Evolutionary conservation across 2,888 invertebrate species (phyloP).

Genomic region (Harpalus rufipes): DNA sequence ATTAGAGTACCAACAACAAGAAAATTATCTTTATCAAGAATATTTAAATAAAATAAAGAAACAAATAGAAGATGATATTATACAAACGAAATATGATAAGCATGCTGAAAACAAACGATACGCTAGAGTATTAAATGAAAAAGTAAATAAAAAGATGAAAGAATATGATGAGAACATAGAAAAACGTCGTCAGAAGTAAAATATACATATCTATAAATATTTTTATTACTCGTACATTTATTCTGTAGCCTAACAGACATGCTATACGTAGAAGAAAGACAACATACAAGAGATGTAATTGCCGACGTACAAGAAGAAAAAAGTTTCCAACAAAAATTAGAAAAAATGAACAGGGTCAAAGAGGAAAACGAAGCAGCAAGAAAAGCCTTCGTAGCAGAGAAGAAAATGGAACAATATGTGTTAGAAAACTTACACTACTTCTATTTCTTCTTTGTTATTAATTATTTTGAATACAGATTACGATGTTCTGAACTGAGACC

Average conservation of each 20-base stretch:
- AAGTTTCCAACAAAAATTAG: slow-evolving; percentile 78
- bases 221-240: background rate
- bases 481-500: slow-evolving; percentile 78
- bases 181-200: slow-evolving; percentile 56
- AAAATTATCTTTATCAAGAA: background rate
- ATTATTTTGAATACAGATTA: slow-evolving; percentile 69
- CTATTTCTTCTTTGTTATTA: slow-evolving; percentile 1
- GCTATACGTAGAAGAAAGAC: slow-evolving; percentile 78
- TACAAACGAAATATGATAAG: slow-evolving; percentile 71
- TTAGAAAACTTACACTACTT: slow-evolving; percentile 59
- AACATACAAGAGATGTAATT: slow-evolving; percentile 79
- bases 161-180: slow-evolving; percentile 73
- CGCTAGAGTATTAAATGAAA: slow-evolving; percentile 71
- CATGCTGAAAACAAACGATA: slow-evolving; percentile 72
- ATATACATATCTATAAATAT: background rate
- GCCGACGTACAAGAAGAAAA: slow-evolving; percentile 79
- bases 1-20: slow-evolving; percentile 72
- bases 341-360: slow-evolving; percentile 77
- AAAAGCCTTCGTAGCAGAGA: slow-evolving; percentile 76
- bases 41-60: background rate
- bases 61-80: slow-evolving; percentile 68
- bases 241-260: slow-evolving; percentile 77
- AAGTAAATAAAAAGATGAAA: slow-evolving; percentile 72
- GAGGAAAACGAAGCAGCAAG: slow-evolving; percentile 79
- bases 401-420: slow-evolving; percentile 76